A percentile compares a stretch with the other conserved stretches of the same genome.
Conservation (phyloP, 2,888 invertebrate genomes). For the Teleiodes luculella region DNA sequence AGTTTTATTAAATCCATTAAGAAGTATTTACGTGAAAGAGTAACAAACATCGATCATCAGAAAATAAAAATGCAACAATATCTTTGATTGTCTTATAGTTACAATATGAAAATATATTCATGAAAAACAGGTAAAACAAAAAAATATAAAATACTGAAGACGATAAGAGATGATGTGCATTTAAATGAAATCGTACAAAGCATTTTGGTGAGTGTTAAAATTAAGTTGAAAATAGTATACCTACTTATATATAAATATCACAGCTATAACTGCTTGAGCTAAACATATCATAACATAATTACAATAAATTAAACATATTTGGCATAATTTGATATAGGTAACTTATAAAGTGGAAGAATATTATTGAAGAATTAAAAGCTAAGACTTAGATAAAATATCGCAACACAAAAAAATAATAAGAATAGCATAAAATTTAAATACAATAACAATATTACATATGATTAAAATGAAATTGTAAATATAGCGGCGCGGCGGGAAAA, state of each 20-base stretch:
- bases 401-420: background rate
- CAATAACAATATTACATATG: slow-evolving; percentile 5
- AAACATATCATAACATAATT: background rate
- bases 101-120: too few species aligned
- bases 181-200: too few species aligned
- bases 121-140: too few species aligned
- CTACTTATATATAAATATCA: background rate
- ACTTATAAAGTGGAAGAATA: background rate
- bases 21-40: too few species aligned
- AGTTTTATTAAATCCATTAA: too few species aligned
- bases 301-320: background rate
- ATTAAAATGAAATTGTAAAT: slow-evolving; percentile 7
- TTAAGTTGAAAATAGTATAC: too few species aligned
- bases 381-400: background rate
- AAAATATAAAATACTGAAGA: too few species aligned
- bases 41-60: too few species aligned
- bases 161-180: too few species aligned
- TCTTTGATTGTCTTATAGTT: too few species aligned
- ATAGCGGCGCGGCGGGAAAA: slow-evolving; percentile 17
- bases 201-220: too few species aligned
- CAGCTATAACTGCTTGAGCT: background rate
- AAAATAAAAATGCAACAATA: too few species aligned
- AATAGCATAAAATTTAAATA: background rate
- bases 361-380: background rate
- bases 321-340: background rate